Evolutionary conservation across 2,797 vertebrate species (phyloP), one percentile per base, ranked within the genome.

Genomic region (Amblyopsis hoosieri): DNA sequence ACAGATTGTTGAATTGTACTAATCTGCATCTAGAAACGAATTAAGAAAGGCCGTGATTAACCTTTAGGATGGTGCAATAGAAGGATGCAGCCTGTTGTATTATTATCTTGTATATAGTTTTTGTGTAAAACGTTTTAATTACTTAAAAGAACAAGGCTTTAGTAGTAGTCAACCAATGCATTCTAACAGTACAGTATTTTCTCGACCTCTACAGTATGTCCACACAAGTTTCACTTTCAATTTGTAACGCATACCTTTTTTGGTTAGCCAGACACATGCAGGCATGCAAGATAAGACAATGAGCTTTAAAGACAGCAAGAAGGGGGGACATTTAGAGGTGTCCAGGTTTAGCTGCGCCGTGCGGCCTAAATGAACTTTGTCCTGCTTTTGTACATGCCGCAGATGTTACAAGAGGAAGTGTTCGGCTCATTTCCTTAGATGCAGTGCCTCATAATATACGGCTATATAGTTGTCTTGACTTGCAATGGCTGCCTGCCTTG

Each of bases 361-460:
- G 52, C 13, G 62, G 56, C 59, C 62, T 49, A 57, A n/a, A 66
- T 82, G 81, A 48, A 83, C 69, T 77, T 64, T 72, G 62, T 76
- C 52, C 58, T 15, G 62, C 49, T 57, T 52, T 57, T 66, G 33
- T 45, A 62, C 71, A 3, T 23, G 54, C 63, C 45, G 57, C 58
- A 70, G 59, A 72, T 76, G 69, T 78, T 76, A 54, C 74, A 81
- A 66, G 62, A 77, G 81, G 84, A 66, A 79, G 54, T 59, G 61
- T 47, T 51, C 10, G n/a, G 42, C 31, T 63, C 73, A 63, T 82
- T 82, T 86, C 72, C 33, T 12, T 2, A 15, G 7, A 14, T 9
- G 13, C 4, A 57, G 2, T 29, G 17, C 11, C 17, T 4, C 23
- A 29, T 29, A 29, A 29, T 52, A n/a, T 23, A 45, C n/a, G 15